Base-by-base conservation (phyloP, 2,797 vertebrate species). In the Lagorchestes hirsutus region DNA sequence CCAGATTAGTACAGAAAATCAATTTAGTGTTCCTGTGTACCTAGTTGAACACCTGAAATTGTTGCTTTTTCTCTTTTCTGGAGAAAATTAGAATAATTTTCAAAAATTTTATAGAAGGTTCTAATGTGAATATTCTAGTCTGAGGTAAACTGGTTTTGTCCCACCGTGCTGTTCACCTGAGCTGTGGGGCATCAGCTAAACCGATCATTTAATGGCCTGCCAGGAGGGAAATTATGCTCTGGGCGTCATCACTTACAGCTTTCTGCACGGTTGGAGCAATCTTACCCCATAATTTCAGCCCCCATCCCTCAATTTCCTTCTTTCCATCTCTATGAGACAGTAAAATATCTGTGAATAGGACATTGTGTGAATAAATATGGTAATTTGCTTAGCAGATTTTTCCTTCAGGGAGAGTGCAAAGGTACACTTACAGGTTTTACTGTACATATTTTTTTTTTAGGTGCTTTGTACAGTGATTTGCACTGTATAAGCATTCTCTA, bases 21-120 rank as follows among this genome's bases (percentile, higher is more conserved):
- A 92, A 52, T 93, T 82, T 46, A 92, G 90, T 56, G 95, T 93
- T 95, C 93, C 94, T 94, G 29, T 93, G 11, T 90, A 92, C 54
- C 29, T 9, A 55, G 22, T 29, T 74, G n/a, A 87, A 55, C 93
- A 58, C 27, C 93, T 28, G 94, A 93, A 95, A 96, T 82, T 27
- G 22, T 82, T 82, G 22, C 16, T 46, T 82, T 82, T 93, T 97
- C 31, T 24, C 93, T 46, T 93, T 93, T 55, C 57, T 92, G 1
- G 91, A 62, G 74, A 94, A 97, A 93, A 82, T 82, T 95, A 92
- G 95, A 93, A 92, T 82, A 92, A 91, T 91, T 94, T 94, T 95
- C 31, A 93, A 90, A 92, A 96, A 54, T 90, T 27, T 54, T 96
- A 16, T 24, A 55, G 93, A 27, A 87, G 74, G 4, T 29, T 95